These are phyloP conservation scores for Danio jaintianensis DNA, from an alignment of 2,797 vertebrate genomes.

Conservation along the genomic window DNA sequence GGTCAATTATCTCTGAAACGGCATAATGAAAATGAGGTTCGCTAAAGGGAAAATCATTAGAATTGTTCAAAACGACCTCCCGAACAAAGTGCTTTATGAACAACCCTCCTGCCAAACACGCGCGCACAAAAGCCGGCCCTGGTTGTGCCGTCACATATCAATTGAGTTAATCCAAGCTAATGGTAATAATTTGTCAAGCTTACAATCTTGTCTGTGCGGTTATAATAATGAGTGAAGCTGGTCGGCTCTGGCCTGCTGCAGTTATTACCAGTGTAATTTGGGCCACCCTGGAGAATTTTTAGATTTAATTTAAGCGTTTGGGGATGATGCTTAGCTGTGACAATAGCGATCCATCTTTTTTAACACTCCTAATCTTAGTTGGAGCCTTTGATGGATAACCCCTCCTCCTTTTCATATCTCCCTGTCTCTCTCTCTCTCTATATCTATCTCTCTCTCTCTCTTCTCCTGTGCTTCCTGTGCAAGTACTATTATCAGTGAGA, in stretches of 20 bases:
- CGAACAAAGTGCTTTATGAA: constrained; percentile 51
- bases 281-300: constrained; percentile 85
- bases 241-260: constrained; percentile 62
- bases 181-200: constrained; percentile 59
- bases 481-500: constrained; percentile 75
- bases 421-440: constrained; percentile 6
- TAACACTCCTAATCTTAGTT: constrained; percentile 89
- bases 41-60: constrained; percentile 37
- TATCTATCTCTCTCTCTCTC: constrained; percentile 40
- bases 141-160: constrained; percentile 55
- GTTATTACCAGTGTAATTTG: constrained; percentile 82
- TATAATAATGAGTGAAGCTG: constrained; percentile 67
- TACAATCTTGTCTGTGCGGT: constrained; percentile 66
- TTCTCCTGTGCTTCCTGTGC: constrained; percentile 69
- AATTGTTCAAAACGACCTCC: constrained; percentile 52
- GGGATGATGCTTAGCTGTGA: constrained; percentile 83
- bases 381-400: constrained; percentile 88
- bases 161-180: constrained; percentile 62
- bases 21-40: constrained; percentile 69
- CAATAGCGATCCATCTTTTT: constrained; percentile 91
- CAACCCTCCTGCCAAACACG: constrained; percentile 37
- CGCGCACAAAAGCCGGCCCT: constrained; percentile 39
- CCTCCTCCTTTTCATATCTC: constrained; percentile 59
- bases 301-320: constrained; percentile 87
- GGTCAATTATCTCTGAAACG: constrained; percentile 80